A percentile compares a stretch with the other conserved stretches of the same genome.
These are phyloP conservation scores for Mirza zaza DNA, from an alignment of 2,113 vertebrate genomes.

Conservation along the genomic window DNA sequence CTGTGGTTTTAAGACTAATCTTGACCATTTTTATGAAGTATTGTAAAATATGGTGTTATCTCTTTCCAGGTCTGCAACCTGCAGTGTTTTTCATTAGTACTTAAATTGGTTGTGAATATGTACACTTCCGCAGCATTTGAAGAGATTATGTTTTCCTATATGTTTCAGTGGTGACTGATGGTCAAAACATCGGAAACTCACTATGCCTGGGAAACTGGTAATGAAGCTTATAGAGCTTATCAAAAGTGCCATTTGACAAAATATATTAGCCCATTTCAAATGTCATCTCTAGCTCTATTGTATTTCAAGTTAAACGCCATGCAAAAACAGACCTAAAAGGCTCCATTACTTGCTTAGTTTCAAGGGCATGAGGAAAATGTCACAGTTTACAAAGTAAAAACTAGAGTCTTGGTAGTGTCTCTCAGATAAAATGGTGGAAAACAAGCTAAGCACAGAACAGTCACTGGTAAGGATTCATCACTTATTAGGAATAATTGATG, in stretches of 20 bases:
- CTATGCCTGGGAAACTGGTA: slow-evolving; percentile 58
- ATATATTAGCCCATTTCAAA: slow-evolving; percentile 71
- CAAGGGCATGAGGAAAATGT: slow-evolving; percentile 71
- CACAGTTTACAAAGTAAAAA: slow-evolving; percentile 19
- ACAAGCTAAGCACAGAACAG: slow-evolving; percentile 35
- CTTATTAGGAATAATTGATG: slow-evolving; percentile 31
- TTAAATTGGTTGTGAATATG: slow-evolving; percentile 61
- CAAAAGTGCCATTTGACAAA: slow-evolving; percentile 76
- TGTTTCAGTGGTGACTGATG: slow-evolving; percentile 73
- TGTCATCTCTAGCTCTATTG: slow-evolving; percentile 64
- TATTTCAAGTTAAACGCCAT: slow-evolving; percentile 66
- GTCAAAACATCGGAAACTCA: slow-evolving; percentile 60
- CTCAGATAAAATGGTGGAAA: slow-evolving; percentile 40
- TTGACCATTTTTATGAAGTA: background rate
- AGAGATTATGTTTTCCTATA: slow-evolving; percentile 63
- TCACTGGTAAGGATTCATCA: background rate
- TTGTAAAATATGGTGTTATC: background rate
- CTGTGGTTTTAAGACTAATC: background rate
- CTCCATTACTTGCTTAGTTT: slow-evolving; percentile 69
- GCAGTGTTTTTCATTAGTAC: slow-evolving; percentile 33
- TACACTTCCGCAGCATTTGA: slow-evolving; percentile 54
- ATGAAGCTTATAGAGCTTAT: slow-evolving; percentile 71
- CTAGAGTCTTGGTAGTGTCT: background rate
- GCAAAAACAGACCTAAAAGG: slow-evolving; percentile 68
- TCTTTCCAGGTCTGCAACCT: background rate